Evolutionary conservation across 2,113 vertebrate species (phyloP).

Genomic region (Amphilophus citrinellus): DNA sequence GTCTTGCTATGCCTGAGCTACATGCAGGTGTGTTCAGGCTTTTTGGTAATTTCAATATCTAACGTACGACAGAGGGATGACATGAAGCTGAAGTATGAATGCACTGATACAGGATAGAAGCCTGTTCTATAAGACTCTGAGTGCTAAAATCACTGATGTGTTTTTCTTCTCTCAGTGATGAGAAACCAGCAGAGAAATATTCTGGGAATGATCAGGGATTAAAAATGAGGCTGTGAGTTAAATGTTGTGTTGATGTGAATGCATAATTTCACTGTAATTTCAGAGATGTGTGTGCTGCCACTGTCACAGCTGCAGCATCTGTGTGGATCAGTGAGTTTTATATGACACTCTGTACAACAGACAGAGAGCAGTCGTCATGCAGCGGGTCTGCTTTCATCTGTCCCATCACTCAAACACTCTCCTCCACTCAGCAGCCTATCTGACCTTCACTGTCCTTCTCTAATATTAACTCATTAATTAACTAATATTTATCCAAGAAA

Average conservation of each 20-base stretch:
- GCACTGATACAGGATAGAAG: background rate
- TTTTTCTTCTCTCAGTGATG: too few relatives aligned
- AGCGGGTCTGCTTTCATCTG: background rate
- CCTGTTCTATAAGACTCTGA: background rate
- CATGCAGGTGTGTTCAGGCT: background rate
- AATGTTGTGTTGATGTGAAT: background rate
- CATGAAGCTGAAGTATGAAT: accelerated
- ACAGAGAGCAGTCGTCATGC: too few relatives aligned
- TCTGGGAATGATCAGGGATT: too few relatives aligned
- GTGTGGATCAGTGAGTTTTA: background rate
- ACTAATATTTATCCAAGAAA: background rate
- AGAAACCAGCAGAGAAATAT: too few relatives aligned
- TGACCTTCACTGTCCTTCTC: accelerated
- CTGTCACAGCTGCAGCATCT: background rate
- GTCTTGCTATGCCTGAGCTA: background rate
- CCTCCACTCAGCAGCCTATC: background rate
- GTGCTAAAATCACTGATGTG: background rate
- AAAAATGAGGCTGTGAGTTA: too few relatives aligned
- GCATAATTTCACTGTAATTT: accelerated
- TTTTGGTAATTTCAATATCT: background rate
- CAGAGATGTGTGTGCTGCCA: background rate
- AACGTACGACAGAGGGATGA: accelerated
- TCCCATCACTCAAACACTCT: background rate
- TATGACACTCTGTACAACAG: too few relatives aligned
- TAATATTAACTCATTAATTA: too few relatives aligned